phyloP scores from a whole-genome alignment of 2,797 vertebrate species.

The Sylvilagus floridanus region DNA sequence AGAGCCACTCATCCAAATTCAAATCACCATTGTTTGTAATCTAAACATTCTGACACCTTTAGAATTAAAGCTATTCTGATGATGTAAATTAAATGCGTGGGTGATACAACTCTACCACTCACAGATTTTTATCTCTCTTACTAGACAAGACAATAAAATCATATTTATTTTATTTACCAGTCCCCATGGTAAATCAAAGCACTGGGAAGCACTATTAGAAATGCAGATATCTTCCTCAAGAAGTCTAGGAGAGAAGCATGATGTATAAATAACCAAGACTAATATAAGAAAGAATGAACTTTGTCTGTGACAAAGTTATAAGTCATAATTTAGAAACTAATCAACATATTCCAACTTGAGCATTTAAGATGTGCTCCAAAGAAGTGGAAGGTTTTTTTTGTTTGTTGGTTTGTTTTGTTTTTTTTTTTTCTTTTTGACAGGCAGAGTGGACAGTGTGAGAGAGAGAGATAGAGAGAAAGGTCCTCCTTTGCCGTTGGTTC shows the following conservation, averaged over 20 bases:
- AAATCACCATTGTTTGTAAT: conserved; percentile 43
- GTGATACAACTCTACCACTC: not conserved
- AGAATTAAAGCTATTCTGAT: conserved; percentile 25
- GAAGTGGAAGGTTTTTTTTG: not conserved
- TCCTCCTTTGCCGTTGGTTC: no score
- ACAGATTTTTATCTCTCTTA: not conserved
- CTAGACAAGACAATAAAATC: not conserved
- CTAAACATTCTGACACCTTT: not conserved
- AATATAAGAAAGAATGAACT: not conserved
- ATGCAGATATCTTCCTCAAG: not conserved
- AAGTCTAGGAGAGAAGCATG: not conserved
- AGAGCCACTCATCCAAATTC: not conserved
- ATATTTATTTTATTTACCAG: not conserved
- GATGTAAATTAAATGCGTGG: not conserved
- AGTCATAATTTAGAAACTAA: not conserved
- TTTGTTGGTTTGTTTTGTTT: no score
- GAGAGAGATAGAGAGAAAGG: no score
- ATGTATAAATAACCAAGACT: not conserved
- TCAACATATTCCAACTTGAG: not conserved
- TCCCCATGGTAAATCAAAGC: not conserved
- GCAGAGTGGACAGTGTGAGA: no score
- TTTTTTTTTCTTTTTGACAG: no score
- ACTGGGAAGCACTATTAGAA: not conserved
- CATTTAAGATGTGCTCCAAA: conserved; percentile 13
- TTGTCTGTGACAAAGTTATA: not conserved